Base-by-base conservation (phyloP, 2,888 invertebrate genomes). In the Neoaliturus tenellus region DNA sequence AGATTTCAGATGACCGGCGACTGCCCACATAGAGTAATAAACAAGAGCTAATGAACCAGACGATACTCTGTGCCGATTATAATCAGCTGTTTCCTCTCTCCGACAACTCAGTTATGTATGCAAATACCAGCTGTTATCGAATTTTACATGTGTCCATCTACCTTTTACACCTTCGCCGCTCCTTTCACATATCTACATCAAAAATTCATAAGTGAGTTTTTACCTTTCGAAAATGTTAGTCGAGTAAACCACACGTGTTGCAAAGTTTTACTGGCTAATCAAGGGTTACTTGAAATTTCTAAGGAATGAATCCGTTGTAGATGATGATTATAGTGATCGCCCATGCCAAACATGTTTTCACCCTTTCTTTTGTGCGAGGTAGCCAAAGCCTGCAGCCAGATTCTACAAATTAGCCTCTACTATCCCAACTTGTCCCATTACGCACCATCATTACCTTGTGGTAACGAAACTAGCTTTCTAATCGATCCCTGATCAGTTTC, bases 11-110 rank as follows among this genome's bases (percentile, higher is more conserved):
- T 55, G 55, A 25, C 55, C 62, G 62, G 31, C 14, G 62, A 62
- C 25, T 62, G 62, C 62, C 62, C 62, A 62, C 62, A 62, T 28
- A 62, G 62, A 62, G 28, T 62, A 62, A 62, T 62, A 62, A 62
- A 62, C 62, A 62, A 62, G 62, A 69, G 23, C 69, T 69, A 69
- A 69, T 69, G 69, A 69, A 35, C 35, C 69, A 69, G 69, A 39
- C 23, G 33, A 69, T 69, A 17, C n/a, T 67, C 67, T 31, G 4
- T 51, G 67, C 23, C 1, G 39, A 35, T n/a, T 69, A 39, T 39
- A 10, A 69, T 69, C 69, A 69, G 35, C 4, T 39, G 69, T 35
- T 67, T 35, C 39, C 69, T 69, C 31, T 69, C 69, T 39, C 17
- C 67, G 8, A 69, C 69, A 39, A 31, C 69, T 69, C 69, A 69